Evolutionary conservation across 2,113 vertebrate genomes (phyloP).

Genomic region (Oceanodroma tethys): DNA sequence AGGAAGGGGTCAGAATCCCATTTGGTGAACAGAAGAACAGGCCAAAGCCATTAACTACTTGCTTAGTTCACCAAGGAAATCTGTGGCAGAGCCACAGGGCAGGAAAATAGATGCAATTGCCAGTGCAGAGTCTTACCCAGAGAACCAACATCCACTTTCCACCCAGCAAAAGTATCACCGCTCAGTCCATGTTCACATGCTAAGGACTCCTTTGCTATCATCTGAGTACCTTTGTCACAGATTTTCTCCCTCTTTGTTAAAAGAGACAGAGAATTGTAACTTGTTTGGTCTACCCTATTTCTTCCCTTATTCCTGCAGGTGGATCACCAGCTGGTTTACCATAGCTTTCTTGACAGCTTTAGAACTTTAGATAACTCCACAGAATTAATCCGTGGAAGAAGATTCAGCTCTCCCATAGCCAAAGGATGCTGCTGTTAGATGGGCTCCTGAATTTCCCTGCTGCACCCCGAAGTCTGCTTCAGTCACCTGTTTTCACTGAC

Average conservation of each 20-base stretch:
- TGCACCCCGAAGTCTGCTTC: neutral
- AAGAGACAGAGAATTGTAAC: neutral
- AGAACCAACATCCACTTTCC: neutral
- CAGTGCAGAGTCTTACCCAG: neutral
- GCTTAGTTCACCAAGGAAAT: neutral
- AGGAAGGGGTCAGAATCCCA: neutral
- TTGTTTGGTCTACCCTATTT: neutral
- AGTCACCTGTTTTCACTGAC: neutral
- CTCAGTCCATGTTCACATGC: neutral
- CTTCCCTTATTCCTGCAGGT: neutral
- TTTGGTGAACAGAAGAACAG: neutral
- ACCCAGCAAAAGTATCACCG: neutral
- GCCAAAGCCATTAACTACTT: neutral
- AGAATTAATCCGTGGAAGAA: neutral
- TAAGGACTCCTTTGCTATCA: neutral
- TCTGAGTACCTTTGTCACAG: neutral
- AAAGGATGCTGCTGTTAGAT: neutral
- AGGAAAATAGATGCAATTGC: neutral
- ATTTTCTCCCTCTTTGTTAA: neutral
- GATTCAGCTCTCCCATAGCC: neutral
- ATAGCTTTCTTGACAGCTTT: neutral
- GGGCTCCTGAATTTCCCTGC: neutral
- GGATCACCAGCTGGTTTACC: neutral
- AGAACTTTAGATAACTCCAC: neutral
- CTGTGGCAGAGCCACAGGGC: neutral